Evolutionary conservation across 2,797 vertebrate species (phyloP).

Genomic region (Nannoperca australis): DNA sequence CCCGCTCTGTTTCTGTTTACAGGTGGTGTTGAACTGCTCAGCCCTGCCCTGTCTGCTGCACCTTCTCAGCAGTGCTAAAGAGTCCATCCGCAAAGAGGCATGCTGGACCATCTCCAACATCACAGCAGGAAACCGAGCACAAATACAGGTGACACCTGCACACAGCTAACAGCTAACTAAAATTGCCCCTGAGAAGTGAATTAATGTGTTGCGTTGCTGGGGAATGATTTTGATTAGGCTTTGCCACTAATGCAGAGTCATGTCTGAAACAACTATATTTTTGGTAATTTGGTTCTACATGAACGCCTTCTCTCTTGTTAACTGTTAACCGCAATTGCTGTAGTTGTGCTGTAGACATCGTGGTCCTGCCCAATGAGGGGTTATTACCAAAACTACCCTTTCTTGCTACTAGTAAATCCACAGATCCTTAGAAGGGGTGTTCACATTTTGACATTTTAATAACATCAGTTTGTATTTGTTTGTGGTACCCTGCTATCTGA

Average conservation of each 20-base stretch:
- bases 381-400: background rate
- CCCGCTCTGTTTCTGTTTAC: background rate
- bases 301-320: background rate
- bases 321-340: too few relatives aligned
- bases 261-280: background rate
- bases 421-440: background rate
- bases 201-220: background rate
- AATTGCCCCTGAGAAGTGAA: background rate
- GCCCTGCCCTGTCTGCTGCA: conserved; percentile 97
- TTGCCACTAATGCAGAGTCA: background rate
- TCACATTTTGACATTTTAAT: background rate
- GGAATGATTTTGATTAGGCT: background rate
- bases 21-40: conserved; percentile 99
- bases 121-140: conserved; percentile 97
- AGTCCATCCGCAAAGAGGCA: conserved; percentile 98
- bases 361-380: too few relatives aligned
- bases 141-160: conserved; percentile 87
- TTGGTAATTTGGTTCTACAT: background rate
- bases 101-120: conserved; percentile 99
- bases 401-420: background rate
- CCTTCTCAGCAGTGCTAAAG: conserved; percentile 96
- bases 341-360: background rate
- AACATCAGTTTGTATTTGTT: background rate
- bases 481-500: background rate
- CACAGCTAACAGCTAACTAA: background rate